These are phyloP conservation scores for Lapara coniferarum DNA, from an alignment of 2,888 invertebrate species.

Conservation along the genomic window DNA sequence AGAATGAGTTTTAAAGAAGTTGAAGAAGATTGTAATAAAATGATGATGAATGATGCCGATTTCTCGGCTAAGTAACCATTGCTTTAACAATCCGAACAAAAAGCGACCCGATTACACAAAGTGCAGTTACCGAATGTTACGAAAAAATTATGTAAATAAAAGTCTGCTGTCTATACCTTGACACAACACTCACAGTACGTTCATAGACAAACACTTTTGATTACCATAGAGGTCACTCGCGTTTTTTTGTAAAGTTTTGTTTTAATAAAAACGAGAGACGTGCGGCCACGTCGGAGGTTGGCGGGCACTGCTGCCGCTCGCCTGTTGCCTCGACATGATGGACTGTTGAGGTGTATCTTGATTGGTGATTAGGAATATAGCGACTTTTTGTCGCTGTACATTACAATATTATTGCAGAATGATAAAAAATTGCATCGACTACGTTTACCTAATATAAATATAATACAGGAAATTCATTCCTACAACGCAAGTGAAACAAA, in stretches of 20 bases:
- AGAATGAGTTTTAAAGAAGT: background rate
- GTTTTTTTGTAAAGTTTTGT: constrained; percentile 29
- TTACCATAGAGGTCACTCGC: constrained; percentile 36
- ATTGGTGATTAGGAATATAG: constrained; percentile 29
- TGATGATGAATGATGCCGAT: background rate
- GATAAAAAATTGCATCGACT: background rate
- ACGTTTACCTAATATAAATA: too few relatives aligned
- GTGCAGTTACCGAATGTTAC: constrained; percentile 25
- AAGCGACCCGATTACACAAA: constrained; percentile 23
- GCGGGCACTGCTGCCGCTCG: constrained; percentile 34
- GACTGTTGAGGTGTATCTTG: constrained; percentile 30
- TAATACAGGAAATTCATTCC: too few relatives aligned
- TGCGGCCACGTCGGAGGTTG: constrained; percentile 28
- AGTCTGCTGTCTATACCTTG: constrained; percentile 19
- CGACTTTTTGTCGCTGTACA: background rate
- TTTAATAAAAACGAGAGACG: constrained; percentile 26
- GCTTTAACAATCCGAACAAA: constrained; percentile 22
- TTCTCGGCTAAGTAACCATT: constrained; percentile 15
- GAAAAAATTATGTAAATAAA: constrained; percentile 24
- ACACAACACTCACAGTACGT: constrained; percentile 24
- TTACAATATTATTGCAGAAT: background rate
- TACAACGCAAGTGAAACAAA: too few relatives aligned
- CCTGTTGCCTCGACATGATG: constrained; percentile 26
- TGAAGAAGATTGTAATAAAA: background rate
- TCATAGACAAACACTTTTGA: constrained; percentile 31